These are phyloP conservation scores for Ormyrus pomaceus DNA, from an alignment of 2,888 invertebrate species.

Conservation along the genomic window DNA sequence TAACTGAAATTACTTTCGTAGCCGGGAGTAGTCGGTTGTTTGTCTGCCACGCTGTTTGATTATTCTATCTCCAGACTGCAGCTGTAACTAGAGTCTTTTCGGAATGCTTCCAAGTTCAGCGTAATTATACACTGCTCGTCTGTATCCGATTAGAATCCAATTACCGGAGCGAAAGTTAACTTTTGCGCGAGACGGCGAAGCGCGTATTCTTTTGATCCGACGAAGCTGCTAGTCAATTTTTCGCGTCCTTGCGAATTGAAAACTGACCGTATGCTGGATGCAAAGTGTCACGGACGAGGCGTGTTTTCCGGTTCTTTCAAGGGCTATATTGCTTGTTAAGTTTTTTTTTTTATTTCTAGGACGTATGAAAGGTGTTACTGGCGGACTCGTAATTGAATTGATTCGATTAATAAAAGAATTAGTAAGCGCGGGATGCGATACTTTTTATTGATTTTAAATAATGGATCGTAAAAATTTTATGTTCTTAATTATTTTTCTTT, in stretches of 20 bases:
- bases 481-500: no score
- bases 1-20: neutral
- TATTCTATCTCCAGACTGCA: neutral
- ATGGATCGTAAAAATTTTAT: no score
- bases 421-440: no score
- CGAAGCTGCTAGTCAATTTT: slow-evolving; percentile 16
- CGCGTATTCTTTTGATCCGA: slow-evolving; percentile 31
- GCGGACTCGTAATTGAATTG: no score
- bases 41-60: neutral
- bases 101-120: slow-evolving; percentile 23
- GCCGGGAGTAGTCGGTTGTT: neutral
- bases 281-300: neutral
- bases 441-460: no score
- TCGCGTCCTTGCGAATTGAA: slow-evolving; percentile 11
- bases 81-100: slow-evolving; percentile 30
- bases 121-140: slow-evolving; percentile 29
- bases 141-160: slow-evolving; percentile 48
- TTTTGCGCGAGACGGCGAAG: slow-evolving; percentile 10
- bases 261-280: neutral
- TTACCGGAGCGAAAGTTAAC: slow-evolving; percentile 41
- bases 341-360: neutral
- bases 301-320: neutral
- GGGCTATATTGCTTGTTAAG: no score
- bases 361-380: neutral
- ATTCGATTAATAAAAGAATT: no score